Conservation (phyloP, 2,888 invertebrate species). For the Lasioglossum marginatum region DNA sequence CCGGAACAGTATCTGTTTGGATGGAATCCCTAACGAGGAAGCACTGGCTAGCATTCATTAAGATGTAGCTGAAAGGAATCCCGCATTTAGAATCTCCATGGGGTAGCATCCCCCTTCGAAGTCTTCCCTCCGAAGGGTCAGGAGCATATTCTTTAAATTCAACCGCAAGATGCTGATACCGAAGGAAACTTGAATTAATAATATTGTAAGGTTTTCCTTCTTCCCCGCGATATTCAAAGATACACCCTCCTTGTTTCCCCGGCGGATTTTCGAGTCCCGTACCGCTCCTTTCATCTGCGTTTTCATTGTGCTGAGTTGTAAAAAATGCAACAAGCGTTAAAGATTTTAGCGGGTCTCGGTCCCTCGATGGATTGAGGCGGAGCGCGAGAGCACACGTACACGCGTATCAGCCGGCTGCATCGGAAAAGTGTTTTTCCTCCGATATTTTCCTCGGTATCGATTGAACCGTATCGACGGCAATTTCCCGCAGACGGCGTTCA, state of each 20-base stretch:
- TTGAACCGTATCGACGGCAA: constrained; percentile 45
- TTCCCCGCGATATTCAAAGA: not conserved
- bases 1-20: not conserved
- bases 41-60: not conserved
- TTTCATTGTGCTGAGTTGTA: not conserved
- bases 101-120: not conserved
- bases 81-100: not conserved
- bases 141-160: constrained; percentile 23
- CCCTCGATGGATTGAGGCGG: not conserved
- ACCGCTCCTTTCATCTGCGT: not conserved
- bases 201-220: constrained; percentile 3
- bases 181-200: constrained; percentile 22
- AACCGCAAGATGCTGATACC: constrained; percentile 28
- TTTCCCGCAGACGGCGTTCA: constrained; percentile 45
- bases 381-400: not conserved
- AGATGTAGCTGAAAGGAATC: not conserved
- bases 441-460: constrained; percentile 44
- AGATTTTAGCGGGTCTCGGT: not conserved
- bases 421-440: constrained; percentile 15
- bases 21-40: not conserved
- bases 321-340: not conserved
- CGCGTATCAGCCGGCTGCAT: not conserved
- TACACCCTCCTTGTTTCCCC: not conserved
- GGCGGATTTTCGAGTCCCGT: not conserved
- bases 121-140: constrained; percentile 12